These are phyloP conservation scores for Dufourea novaeangliae DNA, from an alignment of 1,140 invertebrate species.

Conservation along the genomic window DNA sequence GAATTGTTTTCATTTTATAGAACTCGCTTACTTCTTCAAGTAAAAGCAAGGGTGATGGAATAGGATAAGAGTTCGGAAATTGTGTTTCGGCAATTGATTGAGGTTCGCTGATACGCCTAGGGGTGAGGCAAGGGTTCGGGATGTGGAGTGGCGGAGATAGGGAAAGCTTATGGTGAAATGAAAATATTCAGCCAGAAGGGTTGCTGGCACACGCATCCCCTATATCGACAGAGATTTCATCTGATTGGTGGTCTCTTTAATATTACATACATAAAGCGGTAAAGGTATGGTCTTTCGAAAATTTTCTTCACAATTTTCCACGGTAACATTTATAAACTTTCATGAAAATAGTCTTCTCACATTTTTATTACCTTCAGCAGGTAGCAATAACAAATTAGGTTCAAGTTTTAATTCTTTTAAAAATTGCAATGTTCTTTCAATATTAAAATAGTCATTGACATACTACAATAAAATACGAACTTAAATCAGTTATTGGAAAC, in stretches of 20 bases:
- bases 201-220: neutral
- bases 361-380: too few relatives aligned
- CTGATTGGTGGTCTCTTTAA: neutral
- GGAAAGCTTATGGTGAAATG: neutral
- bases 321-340: too few relatives aligned
- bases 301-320: neutral
- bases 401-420: too few relatives aligned
- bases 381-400: too few relatives aligned
- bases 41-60: neutral
- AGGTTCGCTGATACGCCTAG: neutral
- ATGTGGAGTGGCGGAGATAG: neutral
- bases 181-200: constrained; percentile 1
- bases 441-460: too few relatives aligned
- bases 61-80: neutral
- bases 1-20: too few relatives aligned
- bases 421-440: too few relatives aligned
- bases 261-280: neutral
- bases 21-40: neutral
- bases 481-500: too few relatives aligned
- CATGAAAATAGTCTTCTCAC: too few relatives aligned
- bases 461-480: too few relatives aligned
- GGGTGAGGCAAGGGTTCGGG: neutral
- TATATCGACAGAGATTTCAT: neutral
- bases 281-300: neutral
- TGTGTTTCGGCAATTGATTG: neutral